Evolutionary conservation across 2,113 vertebrate genomes (phyloP).

Genomic region (Microcebus jonahi): DNA sequence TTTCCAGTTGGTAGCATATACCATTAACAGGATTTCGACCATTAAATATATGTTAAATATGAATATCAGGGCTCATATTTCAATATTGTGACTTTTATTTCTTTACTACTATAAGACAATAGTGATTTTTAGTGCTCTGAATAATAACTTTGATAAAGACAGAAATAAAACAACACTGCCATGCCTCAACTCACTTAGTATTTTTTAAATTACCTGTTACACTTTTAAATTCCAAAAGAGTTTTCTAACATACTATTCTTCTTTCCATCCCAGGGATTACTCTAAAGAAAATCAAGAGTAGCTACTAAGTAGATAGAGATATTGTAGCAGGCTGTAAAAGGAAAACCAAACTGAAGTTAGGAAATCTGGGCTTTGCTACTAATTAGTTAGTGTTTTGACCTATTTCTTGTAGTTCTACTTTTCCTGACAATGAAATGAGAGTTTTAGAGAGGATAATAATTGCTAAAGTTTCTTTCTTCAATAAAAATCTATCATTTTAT

Average conservation of each 20-base stretch:
- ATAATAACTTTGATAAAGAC: neutral
- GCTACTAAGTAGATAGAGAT: neutral
- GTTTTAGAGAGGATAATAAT: conserved; percentile 25
- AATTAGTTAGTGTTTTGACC: conserved; percentile 26
- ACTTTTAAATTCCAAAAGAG: neutral
- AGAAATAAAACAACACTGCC: conserved; percentile 2
- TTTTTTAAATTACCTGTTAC: conserved; percentile 13
- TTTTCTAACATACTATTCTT: neutral
- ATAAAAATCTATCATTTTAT: neutral
- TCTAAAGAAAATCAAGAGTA: conserved; percentile 30
- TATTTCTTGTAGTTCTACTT: conserved; percentile 31
- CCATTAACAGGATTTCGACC: neutral
- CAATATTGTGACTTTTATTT: neutral
- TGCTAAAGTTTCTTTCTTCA: neutral
- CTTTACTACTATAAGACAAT: neutral
- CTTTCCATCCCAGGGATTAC: neutral
- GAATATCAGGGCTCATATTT: neutral
- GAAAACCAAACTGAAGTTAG: conserved; percentile 33
- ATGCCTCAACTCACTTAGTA: neutral
- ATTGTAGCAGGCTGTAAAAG: neutral
- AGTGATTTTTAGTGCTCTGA: neutral
- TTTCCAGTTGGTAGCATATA: neutral
- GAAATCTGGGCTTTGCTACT: conserved; percentile 9
- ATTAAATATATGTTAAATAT: neutral
- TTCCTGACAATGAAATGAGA: conserved; percentile 37